Evolutionary conservation across 2,797 vertebrate genomes (phyloP).

Genomic region (Aplochiton taeniatus): DNA sequence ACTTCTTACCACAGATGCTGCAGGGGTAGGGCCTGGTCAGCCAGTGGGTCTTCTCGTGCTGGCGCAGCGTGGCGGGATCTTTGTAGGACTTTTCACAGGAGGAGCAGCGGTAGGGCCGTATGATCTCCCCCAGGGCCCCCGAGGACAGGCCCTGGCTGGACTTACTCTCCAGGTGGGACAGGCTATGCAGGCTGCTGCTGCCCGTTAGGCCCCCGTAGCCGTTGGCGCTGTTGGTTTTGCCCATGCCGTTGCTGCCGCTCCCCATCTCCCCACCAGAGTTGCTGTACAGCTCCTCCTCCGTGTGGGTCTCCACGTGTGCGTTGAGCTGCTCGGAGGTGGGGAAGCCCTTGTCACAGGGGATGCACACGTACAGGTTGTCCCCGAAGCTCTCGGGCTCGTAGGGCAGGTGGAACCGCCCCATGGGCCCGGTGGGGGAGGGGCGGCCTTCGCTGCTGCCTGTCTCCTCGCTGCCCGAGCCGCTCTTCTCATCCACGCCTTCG

Average conservation of each 20-base stretch:
- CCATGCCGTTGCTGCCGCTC: constrained; percentile 72
- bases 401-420: constrained; percentile 91
- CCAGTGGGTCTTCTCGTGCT: constrained; percentile 99
- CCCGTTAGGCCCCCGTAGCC: constrained; percentile 45
- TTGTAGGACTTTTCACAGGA: constrained; percentile 98
- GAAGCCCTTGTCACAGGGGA: constrained; percentile 98
- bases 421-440: constrained; percentile 81
- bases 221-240: constrained; percentile 49
- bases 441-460: constrained; percentile 95
- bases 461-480: constrained; percentile 94
- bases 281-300: constrained; percentile 92
- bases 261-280: constrained; percentile 74
- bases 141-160: constrained; percentile 77
- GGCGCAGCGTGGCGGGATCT: constrained; percentile 94
- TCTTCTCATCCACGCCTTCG: constrained; percentile 85
- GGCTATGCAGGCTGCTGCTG: constrained; percentile 69
- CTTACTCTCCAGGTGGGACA: constrained; percentile 75
- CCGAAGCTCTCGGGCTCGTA: constrained; percentile 97
- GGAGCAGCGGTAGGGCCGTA: constrained; percentile 94
- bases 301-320: constrained; percentile 97
- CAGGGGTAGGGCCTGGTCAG: constrained; percentile 97
- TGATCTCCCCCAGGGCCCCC: constrained; percentile 84
- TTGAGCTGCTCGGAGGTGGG: constrained; percentile 99
- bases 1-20: constrained; percentile 99
- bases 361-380: constrained; percentile 98